Conservation (phyloP, 1,140 invertebrate genomes). For the Chionoecetes opilio region DNA sequence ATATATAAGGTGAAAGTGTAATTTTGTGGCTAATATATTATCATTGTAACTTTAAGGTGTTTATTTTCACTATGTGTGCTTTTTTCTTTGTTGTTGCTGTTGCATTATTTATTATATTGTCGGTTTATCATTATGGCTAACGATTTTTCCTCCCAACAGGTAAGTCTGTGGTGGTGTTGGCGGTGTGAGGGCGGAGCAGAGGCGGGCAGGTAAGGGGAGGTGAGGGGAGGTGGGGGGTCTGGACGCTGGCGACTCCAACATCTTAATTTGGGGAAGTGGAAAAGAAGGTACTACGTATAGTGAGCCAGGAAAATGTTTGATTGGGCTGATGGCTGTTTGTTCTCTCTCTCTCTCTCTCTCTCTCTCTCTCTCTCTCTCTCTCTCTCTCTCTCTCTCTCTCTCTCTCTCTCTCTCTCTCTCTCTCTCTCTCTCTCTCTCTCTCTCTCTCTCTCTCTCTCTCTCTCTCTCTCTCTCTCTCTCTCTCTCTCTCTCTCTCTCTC, state of each 20-base stretch:
- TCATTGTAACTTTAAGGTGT: background rate
- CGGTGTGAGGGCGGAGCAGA: background rate
- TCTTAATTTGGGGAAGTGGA: constrained; percentile 19
- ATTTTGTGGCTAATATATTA: background rate
- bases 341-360: background rate
- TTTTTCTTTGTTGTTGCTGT: background rate
- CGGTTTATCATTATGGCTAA: constrained; percentile 11
- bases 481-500: too few species aligned
- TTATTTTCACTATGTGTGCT: background rate
- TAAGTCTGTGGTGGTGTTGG: background rate
- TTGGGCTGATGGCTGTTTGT: constrained; percentile 2
- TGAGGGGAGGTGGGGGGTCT: background rate
- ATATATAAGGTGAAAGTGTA: constrained; percentile 10
- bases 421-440: background rate
- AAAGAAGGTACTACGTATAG: constrained; percentile 6
- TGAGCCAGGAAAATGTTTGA: constrained; percentile 9
- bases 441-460: background rate
- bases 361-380: background rate
- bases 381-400: background rate
- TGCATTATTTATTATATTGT: constrained; percentile 11
- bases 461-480: too few species aligned
- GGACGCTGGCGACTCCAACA: background rate
- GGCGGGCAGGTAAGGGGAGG: background rate
- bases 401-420: too few species aligned
- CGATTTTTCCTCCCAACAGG: constrained; percentile 42